Percentiles rank a stretch among this genome's conserved stretches.
Conservation (phyloP, 2,113 vertebrate genomes). For the Sceloporus undulatus region DNA sequence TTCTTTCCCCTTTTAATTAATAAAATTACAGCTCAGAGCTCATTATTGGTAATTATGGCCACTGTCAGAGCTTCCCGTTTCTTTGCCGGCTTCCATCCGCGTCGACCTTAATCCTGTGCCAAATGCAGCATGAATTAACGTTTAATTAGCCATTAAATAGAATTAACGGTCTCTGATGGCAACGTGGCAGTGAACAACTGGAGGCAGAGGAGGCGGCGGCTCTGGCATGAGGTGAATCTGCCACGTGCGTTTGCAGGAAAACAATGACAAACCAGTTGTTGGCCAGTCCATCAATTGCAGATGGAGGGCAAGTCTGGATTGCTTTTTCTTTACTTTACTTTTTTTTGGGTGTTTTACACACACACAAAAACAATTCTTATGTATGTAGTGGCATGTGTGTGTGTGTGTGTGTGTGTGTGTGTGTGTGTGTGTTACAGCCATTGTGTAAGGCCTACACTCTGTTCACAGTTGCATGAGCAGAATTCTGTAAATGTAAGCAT, state of each 20-base stretch:
- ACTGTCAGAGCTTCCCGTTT: constrained; percentile 57
- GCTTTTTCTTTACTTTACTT: no score
- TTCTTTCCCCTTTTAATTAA: constrained; percentile 60
- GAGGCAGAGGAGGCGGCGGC: background rate
- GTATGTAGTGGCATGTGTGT: no score
- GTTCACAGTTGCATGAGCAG: no score
- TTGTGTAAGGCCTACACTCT: no score
- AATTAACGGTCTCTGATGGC: constrained; percentile 42
- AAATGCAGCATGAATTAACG: constrained; percentile 56
- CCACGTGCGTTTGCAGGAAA: constrained; percentile 43
- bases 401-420: no score
- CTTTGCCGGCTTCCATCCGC: constrained; percentile 39
- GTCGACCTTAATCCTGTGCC: constrained; percentile 62
- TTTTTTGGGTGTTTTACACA: no score
- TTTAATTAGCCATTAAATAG: constrained; percentile 70
- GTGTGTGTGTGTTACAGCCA: no score
- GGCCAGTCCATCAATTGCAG: background rate
- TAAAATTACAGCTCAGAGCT: constrained; percentile 60
- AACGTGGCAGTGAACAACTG: constrained; percentile 52
- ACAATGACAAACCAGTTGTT: constrained; percentile 26
- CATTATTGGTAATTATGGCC: constrained; percentile 65
- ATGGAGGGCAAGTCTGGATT: background rate
- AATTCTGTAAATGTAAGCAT: no score
- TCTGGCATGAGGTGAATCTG: constrained; percentile 16
- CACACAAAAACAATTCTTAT: no score